These are phyloP conservation scores for Drosophila bunnanda DNA, from an alignment of 2,888 invertebrate species.

Conservation along the genomic window DNA sequence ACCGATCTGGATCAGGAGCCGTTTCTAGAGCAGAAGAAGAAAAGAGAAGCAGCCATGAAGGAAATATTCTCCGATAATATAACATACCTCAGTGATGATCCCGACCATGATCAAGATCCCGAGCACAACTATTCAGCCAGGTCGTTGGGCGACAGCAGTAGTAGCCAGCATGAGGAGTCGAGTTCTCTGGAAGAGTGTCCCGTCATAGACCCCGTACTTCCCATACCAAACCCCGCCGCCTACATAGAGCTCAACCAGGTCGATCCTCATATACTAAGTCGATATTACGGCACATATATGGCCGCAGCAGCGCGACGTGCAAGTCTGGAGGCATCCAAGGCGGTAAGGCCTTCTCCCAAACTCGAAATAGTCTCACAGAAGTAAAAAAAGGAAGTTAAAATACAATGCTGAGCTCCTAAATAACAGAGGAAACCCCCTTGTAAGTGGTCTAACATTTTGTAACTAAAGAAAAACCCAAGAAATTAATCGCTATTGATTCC, in stretches of 20 bases:
- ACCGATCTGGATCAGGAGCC: slow-evolving; percentile 12
- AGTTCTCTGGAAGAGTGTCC: slow-evolving; percentile 69
- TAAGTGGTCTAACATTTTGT: not conserved
- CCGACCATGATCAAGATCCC: slow-evolving; percentile 46
- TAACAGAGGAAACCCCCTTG: not conserved
- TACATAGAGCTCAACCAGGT: slow-evolving; percentile 61
- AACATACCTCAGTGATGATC: slow-evolving; percentile 58
- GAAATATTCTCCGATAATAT: slow-evolving; percentile 49
- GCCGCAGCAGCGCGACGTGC: slow-evolving; percentile 79
- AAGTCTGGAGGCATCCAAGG: slow-evolving; percentile 52
- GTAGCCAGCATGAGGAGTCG: slow-evolving; percentile 64
- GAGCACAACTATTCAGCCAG: slow-evolving; percentile 49
- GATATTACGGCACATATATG: slow-evolving; percentile 84
- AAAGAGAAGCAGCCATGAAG: slow-evolving; percentile 8
- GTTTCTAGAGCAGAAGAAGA: slow-evolving; percentile 46
- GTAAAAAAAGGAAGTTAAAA: slow-evolving; percentile 8
- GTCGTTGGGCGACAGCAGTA: slow-evolving; percentile 50
- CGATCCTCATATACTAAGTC: slow-evolving; percentile 81
- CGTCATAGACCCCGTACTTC: not conserved
- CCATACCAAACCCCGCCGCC: slow-evolving; percentile 33
- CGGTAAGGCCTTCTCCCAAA: slow-evolving; percentile 46
- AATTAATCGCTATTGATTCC: not conserved
- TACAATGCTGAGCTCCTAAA: not conserved
- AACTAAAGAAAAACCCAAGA: not conserved
- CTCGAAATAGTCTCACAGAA: slow-evolving; percentile 61